Percentiles rank a stretch among this genome's conserved stretches.
Evolutionary conservation across 2,888 invertebrate genomes (phyloP).

Genomic region (Drosophila fungiperda): DNA sequence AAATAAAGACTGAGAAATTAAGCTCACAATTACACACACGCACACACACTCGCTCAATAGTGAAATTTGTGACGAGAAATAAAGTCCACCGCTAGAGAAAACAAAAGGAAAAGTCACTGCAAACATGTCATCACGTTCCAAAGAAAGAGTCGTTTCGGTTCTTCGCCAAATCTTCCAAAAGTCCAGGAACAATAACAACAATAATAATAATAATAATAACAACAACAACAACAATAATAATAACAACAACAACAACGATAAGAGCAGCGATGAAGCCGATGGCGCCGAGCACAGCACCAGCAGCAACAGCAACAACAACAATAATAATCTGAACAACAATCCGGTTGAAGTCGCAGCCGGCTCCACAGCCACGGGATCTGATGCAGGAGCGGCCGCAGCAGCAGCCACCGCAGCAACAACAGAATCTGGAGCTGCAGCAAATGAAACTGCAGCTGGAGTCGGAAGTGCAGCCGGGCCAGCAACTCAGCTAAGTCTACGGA

Average conservation of each 20-base stretch:
- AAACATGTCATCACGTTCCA: constrained; percentile 91
- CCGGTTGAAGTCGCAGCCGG: constrained; percentile 34
- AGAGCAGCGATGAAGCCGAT: constrained; percentile 88
- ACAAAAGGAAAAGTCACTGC: constrained; percentile 20
- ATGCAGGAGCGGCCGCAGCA: constrained; percentile 9
- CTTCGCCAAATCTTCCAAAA: constrained; percentile 91
- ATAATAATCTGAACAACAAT: constrained; percentile 74
- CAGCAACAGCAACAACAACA: constrained; percentile 69
- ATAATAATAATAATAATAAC: constrained; percentile 87
- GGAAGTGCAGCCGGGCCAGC: constrained; percentile 26
- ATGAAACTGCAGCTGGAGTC: constrained; percentile 5
- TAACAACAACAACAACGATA: constrained; percentile 83
- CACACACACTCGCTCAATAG: background rate
- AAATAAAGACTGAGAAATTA: constrained; percentile 64
- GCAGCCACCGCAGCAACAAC: constrained; percentile 71
- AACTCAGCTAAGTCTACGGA: constrained; percentile 44
- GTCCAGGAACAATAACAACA: constrained; percentile 87
- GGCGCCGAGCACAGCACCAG: constrained; percentile 85
- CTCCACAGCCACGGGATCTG: constrained; percentile 24
- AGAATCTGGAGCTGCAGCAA: constrained; percentile 84
- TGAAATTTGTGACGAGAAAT: constrained; percentile 28
- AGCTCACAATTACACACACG: constrained; percentile 21
- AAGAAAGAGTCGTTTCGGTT: constrained; percentile 93
- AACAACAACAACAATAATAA: constrained; percentile 36
- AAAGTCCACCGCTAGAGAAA: constrained; percentile 48